Conservation (phyloP, 2,888 invertebrate species). For the Chalcosyrphus nemorum region DNA sequence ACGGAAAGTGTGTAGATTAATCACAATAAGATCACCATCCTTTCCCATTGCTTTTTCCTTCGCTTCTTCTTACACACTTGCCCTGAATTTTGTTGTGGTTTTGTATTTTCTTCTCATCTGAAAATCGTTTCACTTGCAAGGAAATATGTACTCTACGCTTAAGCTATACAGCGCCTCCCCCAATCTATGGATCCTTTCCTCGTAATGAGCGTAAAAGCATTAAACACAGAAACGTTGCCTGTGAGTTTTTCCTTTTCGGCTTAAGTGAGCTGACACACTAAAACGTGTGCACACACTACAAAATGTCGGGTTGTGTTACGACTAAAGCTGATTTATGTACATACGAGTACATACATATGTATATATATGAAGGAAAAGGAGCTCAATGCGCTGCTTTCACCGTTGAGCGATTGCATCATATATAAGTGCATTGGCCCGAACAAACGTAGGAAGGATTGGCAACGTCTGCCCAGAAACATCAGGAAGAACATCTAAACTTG, state of each 20-base stretch:
- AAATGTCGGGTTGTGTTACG: slow-evolving; percentile 34
- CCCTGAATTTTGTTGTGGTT: slow-evolving; percentile 37
- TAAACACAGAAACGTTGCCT: slow-evolving; percentile 36
- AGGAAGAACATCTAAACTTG: slow-evolving; percentile 43
- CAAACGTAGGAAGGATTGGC: background rate
- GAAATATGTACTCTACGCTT: slow-evolving; percentile 31
- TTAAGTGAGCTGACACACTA: slow-evolving; percentile 50
- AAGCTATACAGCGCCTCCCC: background rate
- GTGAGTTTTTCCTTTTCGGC: slow-evolving; percentile 25
- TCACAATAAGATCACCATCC: slow-evolving; percentile 67
- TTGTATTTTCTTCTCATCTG: slow-evolving; percentile 14
- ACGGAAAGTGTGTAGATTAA: slow-evolving; percentile 72
- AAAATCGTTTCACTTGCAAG: slow-evolving; percentile 38
- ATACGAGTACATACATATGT: no score
- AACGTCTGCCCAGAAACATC: slow-evolving; percentile 5
- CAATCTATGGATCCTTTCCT: slow-evolving; percentile 34
- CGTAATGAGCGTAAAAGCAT: slow-evolving; percentile 63
- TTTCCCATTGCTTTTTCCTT: slow-evolving; percentile 12
- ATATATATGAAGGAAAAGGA: no score
- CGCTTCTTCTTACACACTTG: slow-evolving; percentile 30
- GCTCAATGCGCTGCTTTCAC: slow-evolving; percentile 3
- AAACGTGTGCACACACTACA: slow-evolving; percentile 5
- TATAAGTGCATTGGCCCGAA: slow-evolving; percentile 46
- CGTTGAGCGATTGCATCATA: slow-evolving; percentile 57
- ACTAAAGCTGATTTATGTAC: slow-evolving; percentile 16